Evolutionary conservation across 2,888 invertebrate genomes (phyloP), one percentile per base, ranked within the genome.

Genomic region (Serrognathus titanus): DNA sequence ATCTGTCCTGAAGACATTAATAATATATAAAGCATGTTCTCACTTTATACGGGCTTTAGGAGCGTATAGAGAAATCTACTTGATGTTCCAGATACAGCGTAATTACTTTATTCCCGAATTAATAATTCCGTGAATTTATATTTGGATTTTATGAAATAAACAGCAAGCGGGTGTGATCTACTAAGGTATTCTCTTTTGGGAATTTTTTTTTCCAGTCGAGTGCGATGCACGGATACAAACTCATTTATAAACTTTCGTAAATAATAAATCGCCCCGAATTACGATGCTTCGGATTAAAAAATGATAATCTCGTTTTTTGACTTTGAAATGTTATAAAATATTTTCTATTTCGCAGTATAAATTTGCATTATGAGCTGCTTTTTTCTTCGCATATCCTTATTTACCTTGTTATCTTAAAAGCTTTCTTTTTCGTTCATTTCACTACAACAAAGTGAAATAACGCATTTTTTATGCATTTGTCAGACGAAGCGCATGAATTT

Each of bases 71-170:
- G 20, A 52, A 16, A 36, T 46, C 43, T 43, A 45, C 45, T 37
- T 36, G 35, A 39, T 35, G 41, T 41, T 51, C 35, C 31, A 31
- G 52, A 45, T 43, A 43, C 35, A 45, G 62, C 60, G 66, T 69
- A 71, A 72, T 72, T 71, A 67, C 70, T 69, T 70, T 69, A 71
- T 69, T 66, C 63, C 58, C 57, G 60, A 70, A 71, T 72, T 71
- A 72, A 71, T 72, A 71, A 71, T 71, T 69, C 20, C 69, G 58
- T 63, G 63, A 67, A 68, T 70, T 71, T 68, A 66, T 67, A 70
- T 69, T 68, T 60, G 66, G 63, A 71, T 71, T 71, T 70, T 69
- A 69, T 67, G 68, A 67, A 70, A 70, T 70, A 71, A 70, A 70
- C 72, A 70, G 69, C 63, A 66, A 60, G 58, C 61, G 67, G 66